These are phyloP conservation scores for Pedionomus torquatus DNA, from an alignment of 2,113 vertebrate species.

Conservation along the genomic window DNA sequence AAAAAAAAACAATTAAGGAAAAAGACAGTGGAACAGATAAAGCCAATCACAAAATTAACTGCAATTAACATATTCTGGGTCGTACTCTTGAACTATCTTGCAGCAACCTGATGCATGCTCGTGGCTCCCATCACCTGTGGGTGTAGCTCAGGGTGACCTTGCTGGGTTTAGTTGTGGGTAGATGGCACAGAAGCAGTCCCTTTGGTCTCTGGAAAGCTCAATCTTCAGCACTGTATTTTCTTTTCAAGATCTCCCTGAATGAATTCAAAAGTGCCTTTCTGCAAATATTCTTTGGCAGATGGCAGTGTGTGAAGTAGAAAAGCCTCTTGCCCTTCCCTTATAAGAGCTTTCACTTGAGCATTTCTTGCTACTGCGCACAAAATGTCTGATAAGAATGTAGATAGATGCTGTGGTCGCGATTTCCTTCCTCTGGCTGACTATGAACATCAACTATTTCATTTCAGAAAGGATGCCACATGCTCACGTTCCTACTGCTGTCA, in stretches of 20 bases:
- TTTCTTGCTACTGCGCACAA: background rate
- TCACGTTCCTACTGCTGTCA: background rate
- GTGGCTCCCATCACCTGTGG: fast-evolving
- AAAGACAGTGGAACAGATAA: background rate
- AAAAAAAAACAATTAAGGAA: background rate
- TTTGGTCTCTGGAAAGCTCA: background rate
- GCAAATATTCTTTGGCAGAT: background rate
- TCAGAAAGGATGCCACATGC: background rate
- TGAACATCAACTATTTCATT: background rate
- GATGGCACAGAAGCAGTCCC: background rate
- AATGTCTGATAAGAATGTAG: background rate
- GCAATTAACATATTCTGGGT: background rate
- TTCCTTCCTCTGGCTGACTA: background rate
- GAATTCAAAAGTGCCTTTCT: background rate
- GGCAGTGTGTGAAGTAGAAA: background rate
- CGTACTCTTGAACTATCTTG: background rate
- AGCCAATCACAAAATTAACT: background rate
- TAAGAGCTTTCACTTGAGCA: background rate
- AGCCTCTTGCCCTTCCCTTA: background rate
- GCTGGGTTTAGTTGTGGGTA: too few relatives aligned
- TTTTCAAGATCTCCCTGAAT: background rate
- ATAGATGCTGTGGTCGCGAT: background rate
- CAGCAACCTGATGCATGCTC: background rate
- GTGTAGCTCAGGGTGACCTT: background rate
- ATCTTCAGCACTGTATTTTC: background rate